A percentile compares a stretch with the other conserved stretches of the same genome.
phyloP scores from a whole-genome alignment of 2,797 vertebrate species.

The Myotis vivesi region DNA sequence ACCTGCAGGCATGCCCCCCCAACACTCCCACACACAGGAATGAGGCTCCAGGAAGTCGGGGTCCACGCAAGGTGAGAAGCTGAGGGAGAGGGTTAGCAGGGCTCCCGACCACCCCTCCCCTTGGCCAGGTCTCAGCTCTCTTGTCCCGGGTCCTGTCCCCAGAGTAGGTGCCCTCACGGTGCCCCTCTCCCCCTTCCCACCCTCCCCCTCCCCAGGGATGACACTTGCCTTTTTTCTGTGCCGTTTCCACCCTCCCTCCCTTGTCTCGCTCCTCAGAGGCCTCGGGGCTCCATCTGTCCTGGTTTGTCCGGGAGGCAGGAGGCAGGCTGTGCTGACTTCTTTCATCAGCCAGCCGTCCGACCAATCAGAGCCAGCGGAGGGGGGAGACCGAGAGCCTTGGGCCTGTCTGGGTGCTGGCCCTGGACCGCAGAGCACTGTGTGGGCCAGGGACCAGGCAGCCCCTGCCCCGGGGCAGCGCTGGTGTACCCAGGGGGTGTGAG shows the following conservation, averaged over 20 bases:
- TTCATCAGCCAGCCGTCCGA: accelerated
- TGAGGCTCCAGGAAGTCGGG: background rate
- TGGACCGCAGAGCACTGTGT: accelerated
- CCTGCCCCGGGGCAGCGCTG: accelerated
- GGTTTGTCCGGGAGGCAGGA: too few species aligned
- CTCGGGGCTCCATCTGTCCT: accelerated
- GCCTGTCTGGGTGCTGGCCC: background rate
- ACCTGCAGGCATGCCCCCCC: accelerated
- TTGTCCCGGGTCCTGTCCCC: background rate
- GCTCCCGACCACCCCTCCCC: background rate
- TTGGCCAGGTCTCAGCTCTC: accelerated
- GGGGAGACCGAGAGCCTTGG: accelerated
- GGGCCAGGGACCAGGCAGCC: background rate
- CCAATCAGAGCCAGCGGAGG: background rate
- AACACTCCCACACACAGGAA: background rate
- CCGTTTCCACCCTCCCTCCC: background rate
- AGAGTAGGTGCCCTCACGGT: background rate
- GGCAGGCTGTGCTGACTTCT: background rate
- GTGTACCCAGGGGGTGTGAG: accelerated
- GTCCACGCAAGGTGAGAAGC: background rate
- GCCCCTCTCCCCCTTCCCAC: background rate
- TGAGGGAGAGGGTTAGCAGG: background rate
- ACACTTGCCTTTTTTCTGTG: background rate
- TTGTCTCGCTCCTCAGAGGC: background rate
- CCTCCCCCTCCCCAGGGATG: background rate